phyloP scores from a whole-genome alignment of 2,888 invertebrate genomes.

The Galerucella calmariensis region DNA sequence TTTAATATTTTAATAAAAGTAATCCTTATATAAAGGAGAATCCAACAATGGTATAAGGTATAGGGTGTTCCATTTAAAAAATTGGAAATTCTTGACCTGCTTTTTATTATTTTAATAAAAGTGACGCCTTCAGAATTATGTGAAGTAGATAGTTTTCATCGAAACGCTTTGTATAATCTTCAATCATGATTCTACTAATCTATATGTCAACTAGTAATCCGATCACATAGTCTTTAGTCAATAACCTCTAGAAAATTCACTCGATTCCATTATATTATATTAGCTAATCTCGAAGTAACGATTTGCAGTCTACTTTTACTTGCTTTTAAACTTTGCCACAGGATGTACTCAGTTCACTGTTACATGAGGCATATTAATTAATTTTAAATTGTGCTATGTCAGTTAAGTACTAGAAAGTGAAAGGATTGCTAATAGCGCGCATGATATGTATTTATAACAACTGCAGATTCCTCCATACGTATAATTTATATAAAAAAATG shows the following conservation, averaged over 20 bases:
- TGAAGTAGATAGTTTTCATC: too few relatives aligned
- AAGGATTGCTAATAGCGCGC: slow-evolving; percentile 22
- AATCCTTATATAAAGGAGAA: too few relatives aligned
- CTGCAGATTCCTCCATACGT: neutral
- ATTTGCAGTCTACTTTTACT: slow-evolving; percentile 25
- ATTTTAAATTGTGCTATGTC: slow-evolving; percentile 29
- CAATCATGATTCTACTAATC: too few relatives aligned
- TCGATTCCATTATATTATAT: neutral
- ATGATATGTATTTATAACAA: slow-evolving; percentile 25
- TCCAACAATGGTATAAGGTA: too few relatives aligned
- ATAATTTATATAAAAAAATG: neutral
- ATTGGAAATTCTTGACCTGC: too few relatives aligned
- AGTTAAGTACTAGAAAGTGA: slow-evolving; percentile 35
- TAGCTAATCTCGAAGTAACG: neutral
- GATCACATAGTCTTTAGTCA: too few relatives aligned
- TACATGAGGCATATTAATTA: slow-evolving; percentile 31
- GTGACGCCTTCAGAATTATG: too few relatives aligned
- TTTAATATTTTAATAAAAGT: too few relatives aligned
- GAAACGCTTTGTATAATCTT: too few relatives aligned
- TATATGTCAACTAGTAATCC: too few relatives aligned
- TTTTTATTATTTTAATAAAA: too few relatives aligned
- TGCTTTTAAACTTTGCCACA: slow-evolving; percentile 23
- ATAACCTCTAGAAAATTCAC: neutral
- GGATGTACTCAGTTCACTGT: slow-evolving; percentile 26
- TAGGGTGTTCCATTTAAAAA: too few relatives aligned